Conservation (phyloP, 2,888 invertebrate species). For the Microplitis deprimator region DNA sequence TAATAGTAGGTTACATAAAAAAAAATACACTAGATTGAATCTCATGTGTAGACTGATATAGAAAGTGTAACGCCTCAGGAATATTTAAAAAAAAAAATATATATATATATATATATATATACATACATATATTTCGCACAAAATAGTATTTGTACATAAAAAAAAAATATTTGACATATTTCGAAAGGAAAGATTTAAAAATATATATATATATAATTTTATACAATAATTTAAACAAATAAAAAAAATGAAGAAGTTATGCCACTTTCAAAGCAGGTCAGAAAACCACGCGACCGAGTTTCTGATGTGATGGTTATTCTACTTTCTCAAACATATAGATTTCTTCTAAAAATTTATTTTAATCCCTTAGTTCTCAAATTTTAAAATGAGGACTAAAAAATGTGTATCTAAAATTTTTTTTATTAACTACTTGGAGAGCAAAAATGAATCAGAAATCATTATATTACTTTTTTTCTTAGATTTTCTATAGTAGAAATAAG, state of each 20-base stretch:
- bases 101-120: background rate
- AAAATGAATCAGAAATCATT: too few species aligned
- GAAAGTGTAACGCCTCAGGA: background rate
- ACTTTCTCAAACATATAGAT: background rate
- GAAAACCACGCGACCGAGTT: slow-evolving; percentile 1
- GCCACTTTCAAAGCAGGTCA: slow-evolving; percentile 1
- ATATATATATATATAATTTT: background rate
- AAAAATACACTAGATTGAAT: background rate
- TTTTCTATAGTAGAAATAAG: background rate
- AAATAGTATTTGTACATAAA: background rate
- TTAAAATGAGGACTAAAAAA: background rate
- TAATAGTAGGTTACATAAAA: slow-evolving; percentile 5
- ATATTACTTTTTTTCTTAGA: too few species aligned
- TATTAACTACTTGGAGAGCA: too few species aligned
- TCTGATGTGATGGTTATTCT: background rate
- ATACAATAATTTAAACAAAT: background rate
- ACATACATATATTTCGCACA: background rate
- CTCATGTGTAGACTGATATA: background rate
- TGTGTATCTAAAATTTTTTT: too few species aligned
- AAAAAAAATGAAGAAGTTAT: background rate
- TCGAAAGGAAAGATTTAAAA: background rate
- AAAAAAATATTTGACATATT: background rate
- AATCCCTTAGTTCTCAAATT: background rate
- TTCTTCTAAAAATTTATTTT: background rate
- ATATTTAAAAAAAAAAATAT: background rate